Evolutionary conservation across 1,140 invertebrate genomes (phyloP).

Genomic region (Physella acuta): DNA sequence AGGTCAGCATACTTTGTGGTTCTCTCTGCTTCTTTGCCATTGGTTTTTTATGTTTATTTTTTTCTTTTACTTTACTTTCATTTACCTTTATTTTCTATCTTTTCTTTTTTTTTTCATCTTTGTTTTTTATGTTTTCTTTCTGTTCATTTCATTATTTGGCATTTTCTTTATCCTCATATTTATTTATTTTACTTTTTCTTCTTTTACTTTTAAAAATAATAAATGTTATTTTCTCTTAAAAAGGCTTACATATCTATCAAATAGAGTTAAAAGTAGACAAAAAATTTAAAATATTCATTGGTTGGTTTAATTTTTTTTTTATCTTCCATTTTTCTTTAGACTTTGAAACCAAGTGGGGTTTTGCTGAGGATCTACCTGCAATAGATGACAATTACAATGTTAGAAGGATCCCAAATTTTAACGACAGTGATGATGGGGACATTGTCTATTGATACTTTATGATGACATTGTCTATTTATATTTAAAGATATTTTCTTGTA

Average conservation of each 20-base stretch:
- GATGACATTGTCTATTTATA: too few relatives aligned
- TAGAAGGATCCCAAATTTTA: conserved; percentile 7
- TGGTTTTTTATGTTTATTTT: not conserved
- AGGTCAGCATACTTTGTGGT: not conserved
- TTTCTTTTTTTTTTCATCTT: not conserved
- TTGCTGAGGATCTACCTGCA: conserved; percentile 18
- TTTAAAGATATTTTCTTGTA: too few relatives aligned
- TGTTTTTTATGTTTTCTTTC: too few relatives aligned
- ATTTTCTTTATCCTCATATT: not conserved
- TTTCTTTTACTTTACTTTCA: not conserved
- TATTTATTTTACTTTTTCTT: not conserved
- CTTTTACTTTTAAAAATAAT: not conserved
- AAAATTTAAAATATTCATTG: not conserved
- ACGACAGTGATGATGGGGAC: conserved; percentile 21
- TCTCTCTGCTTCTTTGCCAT: not conserved
- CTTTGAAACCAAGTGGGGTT: conserved; percentile 1
- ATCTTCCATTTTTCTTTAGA: too few relatives aligned
- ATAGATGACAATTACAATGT: not conserved
- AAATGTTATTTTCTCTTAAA: not conserved
- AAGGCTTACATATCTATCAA: not conserved
- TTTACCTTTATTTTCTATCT: not conserved
- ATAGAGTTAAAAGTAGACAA: not conserved
- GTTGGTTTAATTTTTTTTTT: not conserved
- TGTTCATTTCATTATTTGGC: not conserved
- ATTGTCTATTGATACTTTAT: not conserved